phyloP scores from a whole-genome alignment of 2,888 invertebrate genomes.

The Dorcus hopei region DNA sequence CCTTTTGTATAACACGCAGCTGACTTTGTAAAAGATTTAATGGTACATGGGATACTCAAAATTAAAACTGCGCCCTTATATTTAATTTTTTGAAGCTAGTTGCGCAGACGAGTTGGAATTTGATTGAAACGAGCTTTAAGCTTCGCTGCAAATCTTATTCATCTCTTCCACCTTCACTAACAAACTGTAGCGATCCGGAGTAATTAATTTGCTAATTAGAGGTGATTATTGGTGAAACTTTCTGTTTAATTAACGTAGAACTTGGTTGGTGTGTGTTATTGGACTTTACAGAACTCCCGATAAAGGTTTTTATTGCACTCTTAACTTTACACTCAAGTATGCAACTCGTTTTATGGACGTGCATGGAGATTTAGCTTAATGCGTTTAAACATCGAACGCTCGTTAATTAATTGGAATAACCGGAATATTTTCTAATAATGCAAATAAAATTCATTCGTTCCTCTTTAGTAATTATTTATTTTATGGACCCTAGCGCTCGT shows the following conservation, averaged over 20 bases:
- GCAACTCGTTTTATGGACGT: background rate
- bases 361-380: background rate
- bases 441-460: too few species aligned
- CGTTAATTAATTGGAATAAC: background rate
- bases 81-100: too few species aligned
- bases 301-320: conserved; percentile 11
- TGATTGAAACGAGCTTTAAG: too few species aligned
- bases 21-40: too few species aligned
- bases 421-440: background rate
- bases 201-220: conserved; percentile 34
- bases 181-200: conserved; percentile 31
- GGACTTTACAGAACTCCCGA: conserved; percentile 9
- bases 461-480: too few species aligned
- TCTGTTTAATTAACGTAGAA: conserved; percentile 34
- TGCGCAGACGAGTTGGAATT: too few species aligned
- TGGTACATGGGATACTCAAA: too few species aligned
- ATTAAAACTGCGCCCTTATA: too few species aligned
- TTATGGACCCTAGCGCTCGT: too few species aligned
- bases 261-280: conserved; percentile 27
- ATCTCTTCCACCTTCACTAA: conserved; percentile 19
- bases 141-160: background rate
- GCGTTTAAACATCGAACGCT: background rate
- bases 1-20: too few species aligned
- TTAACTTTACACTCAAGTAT: background rate
- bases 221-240: conserved; percentile 35